Conservation (phyloP, 2,888 invertebrate species). For the Seladonia tumulorum region DNA sequence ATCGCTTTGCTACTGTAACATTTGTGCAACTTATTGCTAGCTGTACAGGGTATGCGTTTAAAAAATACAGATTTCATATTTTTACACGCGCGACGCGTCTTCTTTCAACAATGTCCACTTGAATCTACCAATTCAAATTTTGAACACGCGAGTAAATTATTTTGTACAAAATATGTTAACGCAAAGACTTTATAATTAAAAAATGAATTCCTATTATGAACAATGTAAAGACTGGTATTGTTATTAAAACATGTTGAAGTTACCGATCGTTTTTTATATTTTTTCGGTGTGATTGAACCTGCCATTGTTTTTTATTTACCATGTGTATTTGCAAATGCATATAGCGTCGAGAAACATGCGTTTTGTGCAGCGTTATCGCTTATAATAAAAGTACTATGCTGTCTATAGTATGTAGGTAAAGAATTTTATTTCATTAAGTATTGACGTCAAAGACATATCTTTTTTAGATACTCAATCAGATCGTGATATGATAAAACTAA, state of each 20-base stretch:
- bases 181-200: background rate
- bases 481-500: background rate
- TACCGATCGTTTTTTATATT: conserved; percentile 6
- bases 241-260: background rate
- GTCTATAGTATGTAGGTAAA: background rate
- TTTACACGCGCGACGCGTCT: background rate
- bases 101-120: background rate
- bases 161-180: background rate
- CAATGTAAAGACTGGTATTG: background rate
- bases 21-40: background rate
- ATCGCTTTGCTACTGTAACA: background rate
- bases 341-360: background rate
- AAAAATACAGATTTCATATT: conserved; percentile 1
- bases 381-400: background rate
- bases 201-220: background rate
- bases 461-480: background rate
- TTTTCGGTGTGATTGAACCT: conserved; percentile 26
- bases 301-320: background rate
- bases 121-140: background rate
- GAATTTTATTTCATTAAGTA: background rate
- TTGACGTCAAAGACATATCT: conserved; percentile 5
- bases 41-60: background rate
- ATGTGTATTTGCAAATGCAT: background rate
- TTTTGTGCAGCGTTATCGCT: background rate
- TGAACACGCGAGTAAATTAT: background rate